Evolutionary conservation across 1,140 invertebrate species (phyloP).

Genomic region (Tetranychus urticae): DNA sequence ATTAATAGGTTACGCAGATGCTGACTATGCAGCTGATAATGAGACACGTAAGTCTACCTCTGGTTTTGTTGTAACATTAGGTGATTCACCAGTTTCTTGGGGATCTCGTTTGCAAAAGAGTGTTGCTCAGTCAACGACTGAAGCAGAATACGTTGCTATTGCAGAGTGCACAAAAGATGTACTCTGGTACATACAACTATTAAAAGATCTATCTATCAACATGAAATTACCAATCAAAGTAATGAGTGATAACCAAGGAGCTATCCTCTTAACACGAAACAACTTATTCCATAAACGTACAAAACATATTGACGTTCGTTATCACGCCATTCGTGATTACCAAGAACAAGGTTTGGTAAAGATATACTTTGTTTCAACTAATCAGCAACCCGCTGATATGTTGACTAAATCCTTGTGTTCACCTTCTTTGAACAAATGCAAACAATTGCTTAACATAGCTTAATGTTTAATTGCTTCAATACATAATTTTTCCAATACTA

Average conservation of each 20-base stretch:
- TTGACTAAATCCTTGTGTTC: constrained; percentile 5
- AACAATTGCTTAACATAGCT: background rate
- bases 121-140: background rate
- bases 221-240: background rate
- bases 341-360: constrained; percentile 3
- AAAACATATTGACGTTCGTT: constrained; percentile 20
- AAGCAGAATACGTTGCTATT: too few species aligned
- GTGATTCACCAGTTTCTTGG: background rate
- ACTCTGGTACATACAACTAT: too few species aligned
- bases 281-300: constrained; percentile 11
- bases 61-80: background rate
- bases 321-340: constrained; percentile 18
- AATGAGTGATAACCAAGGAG: background rate
- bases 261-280: background rate
- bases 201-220: background rate
- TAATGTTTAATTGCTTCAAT: too few species aligned
- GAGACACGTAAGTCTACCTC: background rate
- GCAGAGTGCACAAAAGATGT: too few species aligned
- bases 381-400: constrained; percentile 5
- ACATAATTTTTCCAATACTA: too few species aligned
- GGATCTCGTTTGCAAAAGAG: background rate
- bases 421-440: background rate
- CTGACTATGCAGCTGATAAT: background rate
- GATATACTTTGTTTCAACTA: background rate
- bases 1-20: background rate